Percentiles rank a stretch among this genome's conserved stretches.
Conservation (phyloP, 2,113 vertebrate species). For the Rhinoderma darwinii region DNA sequence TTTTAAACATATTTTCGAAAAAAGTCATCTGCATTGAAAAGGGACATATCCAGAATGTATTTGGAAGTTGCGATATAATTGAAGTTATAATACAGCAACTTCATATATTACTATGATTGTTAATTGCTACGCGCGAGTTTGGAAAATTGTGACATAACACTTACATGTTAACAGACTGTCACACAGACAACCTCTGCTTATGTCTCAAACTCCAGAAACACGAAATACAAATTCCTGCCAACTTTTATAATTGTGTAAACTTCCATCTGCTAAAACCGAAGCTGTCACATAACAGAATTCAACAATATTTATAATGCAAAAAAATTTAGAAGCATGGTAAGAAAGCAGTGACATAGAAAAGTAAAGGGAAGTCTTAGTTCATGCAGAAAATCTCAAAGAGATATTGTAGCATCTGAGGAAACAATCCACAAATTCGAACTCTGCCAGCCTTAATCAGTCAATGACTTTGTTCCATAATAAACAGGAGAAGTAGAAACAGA, state of each 20-base stretch:
- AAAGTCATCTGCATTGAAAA: neutral
- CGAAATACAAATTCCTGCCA: conserved; percentile 8
- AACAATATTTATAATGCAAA: conserved; percentile 50
- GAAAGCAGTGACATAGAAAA: conserved; percentile 31
- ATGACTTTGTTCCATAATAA: conserved; percentile 29
- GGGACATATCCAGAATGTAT: neutral
- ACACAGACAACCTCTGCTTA: conserved; percentile 12
- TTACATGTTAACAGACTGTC: neutral
- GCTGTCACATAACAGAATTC: conserved; percentile 40
- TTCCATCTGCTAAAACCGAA: conserved; percentile 30
- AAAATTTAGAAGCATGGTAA: neutral
- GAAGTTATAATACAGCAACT: neutral
- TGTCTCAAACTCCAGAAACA: conserved; percentile 5
- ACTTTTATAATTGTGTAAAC: conserved; percentile 44
- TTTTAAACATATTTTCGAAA: no score
- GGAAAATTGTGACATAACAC: conserved; percentile 6
- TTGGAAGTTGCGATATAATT: neutral
- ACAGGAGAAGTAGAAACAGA: neutral
- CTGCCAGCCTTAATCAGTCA: conserved; percentile 50
- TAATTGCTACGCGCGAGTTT: neutral
- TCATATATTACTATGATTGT: neutral
- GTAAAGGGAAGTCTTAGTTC: conserved; percentile 24
- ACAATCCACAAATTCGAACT: conserved; percentile 12
- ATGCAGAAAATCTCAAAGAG: conserved; percentile 37
- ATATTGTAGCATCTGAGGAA: conserved; percentile 17